These are phyloP conservation scores for Siphamia tubifer DNA, from an alignment of 2,113 vertebrate genomes.

Conservation along the genomic window DNA sequence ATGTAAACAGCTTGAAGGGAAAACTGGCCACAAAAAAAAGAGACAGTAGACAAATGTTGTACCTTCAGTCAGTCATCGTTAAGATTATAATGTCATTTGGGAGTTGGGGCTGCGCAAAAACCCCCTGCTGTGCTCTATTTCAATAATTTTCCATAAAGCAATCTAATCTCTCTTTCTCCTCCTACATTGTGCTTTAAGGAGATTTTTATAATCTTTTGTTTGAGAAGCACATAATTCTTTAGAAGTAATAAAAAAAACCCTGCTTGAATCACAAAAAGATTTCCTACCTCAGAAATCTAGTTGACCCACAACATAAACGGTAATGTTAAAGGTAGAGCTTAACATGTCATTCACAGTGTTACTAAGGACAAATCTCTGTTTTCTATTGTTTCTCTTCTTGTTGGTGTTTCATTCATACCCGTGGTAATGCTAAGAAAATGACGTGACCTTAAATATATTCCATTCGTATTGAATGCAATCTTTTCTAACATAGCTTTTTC, in stretches of 20 bases:
- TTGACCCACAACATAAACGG: constrained; percentile 12
- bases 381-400: background rate
- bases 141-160: constrained; percentile 64
- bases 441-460: no score
- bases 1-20: constrained; percentile 42
- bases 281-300: background rate
- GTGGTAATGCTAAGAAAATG: no score
- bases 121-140: constrained; percentile 53
- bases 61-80: constrained; percentile 28
- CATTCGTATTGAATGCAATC: no score
- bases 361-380: background rate
- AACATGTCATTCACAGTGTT: background rate
- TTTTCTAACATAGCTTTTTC: no score
- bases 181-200: constrained; percentile 40
- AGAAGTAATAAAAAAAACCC: constrained; percentile 31
- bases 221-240: constrained; percentile 52
- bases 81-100: constrained; percentile 50
- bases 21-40: constrained; percentile 8
- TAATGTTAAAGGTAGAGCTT: no score
- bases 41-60: constrained; percentile 15
- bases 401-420: no score
- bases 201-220: constrained; percentile 55
- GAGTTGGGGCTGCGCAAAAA: constrained; percentile 27
- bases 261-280: constrained; percentile 19
- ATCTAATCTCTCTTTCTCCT: constrained; percentile 25